Conservation (phyloP, 23 tunicate species). For the Diplosoma virens region DNA sequence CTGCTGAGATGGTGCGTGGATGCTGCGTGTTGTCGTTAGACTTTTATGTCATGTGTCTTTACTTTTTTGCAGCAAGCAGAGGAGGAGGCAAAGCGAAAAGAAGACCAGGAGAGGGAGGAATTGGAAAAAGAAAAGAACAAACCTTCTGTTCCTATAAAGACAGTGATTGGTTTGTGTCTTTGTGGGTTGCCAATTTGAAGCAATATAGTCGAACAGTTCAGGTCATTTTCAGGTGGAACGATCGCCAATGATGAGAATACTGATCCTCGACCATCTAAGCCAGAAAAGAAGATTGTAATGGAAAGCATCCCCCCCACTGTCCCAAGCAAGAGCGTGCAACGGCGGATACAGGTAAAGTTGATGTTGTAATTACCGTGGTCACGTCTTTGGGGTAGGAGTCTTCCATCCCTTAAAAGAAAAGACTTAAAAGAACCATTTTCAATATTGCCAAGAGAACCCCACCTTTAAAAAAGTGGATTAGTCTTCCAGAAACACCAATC, state of each 20-base stretch:
- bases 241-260: slow-evolving; percentile 3
- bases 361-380: too few relatives aligned
- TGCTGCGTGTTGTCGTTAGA: neutral
- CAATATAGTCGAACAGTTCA: too few relatives aligned
- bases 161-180: slow-evolving; percentile 61
- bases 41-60: neutral
- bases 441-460: too few relatives aligned
- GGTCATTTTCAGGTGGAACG: slow-evolving; percentile 59
- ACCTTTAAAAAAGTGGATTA: too few relatives aligned
- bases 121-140: slow-evolving; percentile 45
- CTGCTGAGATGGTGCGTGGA: slow-evolving; percentile 68
- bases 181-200: too few relatives aligned
- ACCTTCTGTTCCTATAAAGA: slow-evolving; percentile 51
- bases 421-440: too few relatives aligned
- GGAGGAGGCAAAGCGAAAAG: slow-evolving; percentile 54
- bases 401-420: too few relatives aligned
- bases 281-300: slow-evolving; percentile 25
- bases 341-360: slow-evolving; percentile 60
- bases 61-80: slow-evolving; percentile 35
- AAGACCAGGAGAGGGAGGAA: slow-evolving; percentile 53
- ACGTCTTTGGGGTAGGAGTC: too few relatives aligned
- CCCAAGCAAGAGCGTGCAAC: slow-evolving; percentile 55
- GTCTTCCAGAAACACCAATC: too few relatives aligned
- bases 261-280: neutral
- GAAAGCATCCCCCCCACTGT: slow-evolving; percentile 45